These are phyloP conservation scores for Gila robusta DNA, from an alignment of 2,797 vertebrate genomes.

Conservation along the genomic window DNA sequence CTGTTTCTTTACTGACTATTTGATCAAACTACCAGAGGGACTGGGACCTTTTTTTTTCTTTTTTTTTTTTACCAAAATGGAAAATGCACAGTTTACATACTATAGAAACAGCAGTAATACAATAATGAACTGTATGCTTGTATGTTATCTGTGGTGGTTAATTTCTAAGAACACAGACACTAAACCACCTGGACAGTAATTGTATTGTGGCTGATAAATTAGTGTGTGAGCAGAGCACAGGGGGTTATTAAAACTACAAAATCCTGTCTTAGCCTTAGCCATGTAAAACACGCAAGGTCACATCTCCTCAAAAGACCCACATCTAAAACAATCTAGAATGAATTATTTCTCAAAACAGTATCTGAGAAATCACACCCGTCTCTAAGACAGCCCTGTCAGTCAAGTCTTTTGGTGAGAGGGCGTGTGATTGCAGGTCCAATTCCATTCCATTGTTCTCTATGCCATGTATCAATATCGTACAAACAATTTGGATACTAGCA, in stretches of 20 bases:
- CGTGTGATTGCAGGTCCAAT: background rate
- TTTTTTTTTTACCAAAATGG: background rate
- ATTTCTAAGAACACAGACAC: slow-evolving; percentile 12
- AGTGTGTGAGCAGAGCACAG: background rate
- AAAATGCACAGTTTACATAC: background rate
- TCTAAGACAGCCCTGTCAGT: background rate
- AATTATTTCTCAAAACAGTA: background rate
- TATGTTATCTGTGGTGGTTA: background rate
- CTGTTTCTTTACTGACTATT: background rate
- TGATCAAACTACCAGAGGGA: background rate
- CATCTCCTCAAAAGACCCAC: background rate
- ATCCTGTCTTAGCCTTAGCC: background rate
- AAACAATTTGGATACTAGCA: background rate
- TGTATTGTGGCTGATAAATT: slow-evolving; percentile 16
- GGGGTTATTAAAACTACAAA: slow-evolving; percentile 11
- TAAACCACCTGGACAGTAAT: slow-evolving; percentile 9
- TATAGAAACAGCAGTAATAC: background rate
- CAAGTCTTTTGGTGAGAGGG: background rate
- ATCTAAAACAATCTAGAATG: background rate
- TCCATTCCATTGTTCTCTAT: background rate
- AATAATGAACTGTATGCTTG: background rate
- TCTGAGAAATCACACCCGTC: background rate
- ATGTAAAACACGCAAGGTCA: background rate
- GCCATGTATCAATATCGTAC: background rate
- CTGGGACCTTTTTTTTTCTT: background rate